Percentiles rank a stretch among this genome's conserved stretches.
phyloP scores from a whole-genome alignment of 2,888 invertebrate genomes.

The Nephrotoma flavescens region DNA sequence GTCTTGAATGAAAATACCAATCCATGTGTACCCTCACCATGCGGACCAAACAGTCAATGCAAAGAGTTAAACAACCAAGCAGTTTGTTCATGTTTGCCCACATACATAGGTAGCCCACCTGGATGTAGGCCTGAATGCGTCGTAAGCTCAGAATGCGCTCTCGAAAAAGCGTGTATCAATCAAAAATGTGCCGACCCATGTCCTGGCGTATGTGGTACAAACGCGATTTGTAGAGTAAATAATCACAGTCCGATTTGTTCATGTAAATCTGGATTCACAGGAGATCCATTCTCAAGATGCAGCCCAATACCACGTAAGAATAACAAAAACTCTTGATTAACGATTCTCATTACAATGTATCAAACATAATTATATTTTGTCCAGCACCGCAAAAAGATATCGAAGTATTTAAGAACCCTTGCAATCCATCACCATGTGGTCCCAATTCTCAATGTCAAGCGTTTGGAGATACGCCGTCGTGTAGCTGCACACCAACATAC shows the following conservation, averaged over 20 bases:
- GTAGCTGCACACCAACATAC: conserved; percentile 48
- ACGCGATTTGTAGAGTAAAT: conserved; percentile 52
- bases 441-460: conserved; percentile 42
- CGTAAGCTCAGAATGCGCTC: conserved; percentile 56
- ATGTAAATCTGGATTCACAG: conserved; percentile 48
- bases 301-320: conserved; percentile 24
- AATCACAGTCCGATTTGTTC: conserved; percentile 55
- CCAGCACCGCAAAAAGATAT: conserved; percentile 21
- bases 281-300: conserved; percentile 58
- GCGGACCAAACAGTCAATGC: conserved; percentile 62
- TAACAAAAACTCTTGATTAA: too few species aligned
- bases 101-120: conserved; percentile 57
- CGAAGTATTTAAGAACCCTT: conserved; percentile 34
- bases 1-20: conserved; percentile 36
- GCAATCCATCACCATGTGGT: conserved; percentile 52
- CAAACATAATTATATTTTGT: conserved; percentile 17
- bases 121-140: conserved; percentile 64
- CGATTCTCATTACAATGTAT: too few species aligned
- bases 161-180: conserved; percentile 51
- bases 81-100: conserved; percentile 53
- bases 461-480: conserved; percentile 41
- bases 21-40: conserved; percentile 55
- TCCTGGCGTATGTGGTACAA: conserved; percentile 56
- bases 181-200: conserved; percentile 63
- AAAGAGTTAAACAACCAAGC: conserved; percentile 49